Conservation (phyloP, 2,113 vertebrate genomes). For the Callaeas wilsoni region DNA sequence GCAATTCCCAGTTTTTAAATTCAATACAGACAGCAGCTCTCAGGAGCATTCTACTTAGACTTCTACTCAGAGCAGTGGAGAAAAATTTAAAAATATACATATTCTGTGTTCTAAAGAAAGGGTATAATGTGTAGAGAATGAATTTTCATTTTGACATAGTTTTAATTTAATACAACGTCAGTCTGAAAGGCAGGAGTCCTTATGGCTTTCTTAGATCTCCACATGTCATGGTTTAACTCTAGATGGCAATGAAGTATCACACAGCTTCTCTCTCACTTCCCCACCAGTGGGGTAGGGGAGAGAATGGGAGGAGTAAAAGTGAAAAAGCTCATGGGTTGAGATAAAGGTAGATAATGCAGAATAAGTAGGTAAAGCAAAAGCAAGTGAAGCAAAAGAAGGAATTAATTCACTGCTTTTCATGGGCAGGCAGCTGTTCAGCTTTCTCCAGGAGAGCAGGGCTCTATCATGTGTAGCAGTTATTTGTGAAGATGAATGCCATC, state of each 20-base stretch:
- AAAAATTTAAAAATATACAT: neutral
- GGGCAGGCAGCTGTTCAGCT: neutral
- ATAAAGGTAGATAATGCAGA: neutral
- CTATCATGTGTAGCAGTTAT: neutral
- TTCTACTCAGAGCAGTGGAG: neutral
- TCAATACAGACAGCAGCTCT: neutral
- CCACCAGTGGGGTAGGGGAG: neutral
- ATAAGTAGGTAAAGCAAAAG: neutral
- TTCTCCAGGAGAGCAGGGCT: neutral
- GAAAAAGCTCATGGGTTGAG: neutral
- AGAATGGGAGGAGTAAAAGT: neutral
- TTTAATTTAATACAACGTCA: neutral
- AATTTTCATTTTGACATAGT: neutral
- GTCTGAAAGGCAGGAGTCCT: neutral
- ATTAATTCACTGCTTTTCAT: neutral
- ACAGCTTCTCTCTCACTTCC: neutral
- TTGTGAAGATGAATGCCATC: neutral
- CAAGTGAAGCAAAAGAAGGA: neutral
- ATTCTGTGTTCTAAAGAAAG: neutral
- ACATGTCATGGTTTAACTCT: neutral
- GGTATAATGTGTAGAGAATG: neutral
- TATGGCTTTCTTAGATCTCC: neutral
- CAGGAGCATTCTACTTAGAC: neutral
- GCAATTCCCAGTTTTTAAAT: neutral
- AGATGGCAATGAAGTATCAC: neutral